phyloP scores from a whole-genome alignment of 1,140 invertebrate genomes.

The Calliphora vicina region DNA sequence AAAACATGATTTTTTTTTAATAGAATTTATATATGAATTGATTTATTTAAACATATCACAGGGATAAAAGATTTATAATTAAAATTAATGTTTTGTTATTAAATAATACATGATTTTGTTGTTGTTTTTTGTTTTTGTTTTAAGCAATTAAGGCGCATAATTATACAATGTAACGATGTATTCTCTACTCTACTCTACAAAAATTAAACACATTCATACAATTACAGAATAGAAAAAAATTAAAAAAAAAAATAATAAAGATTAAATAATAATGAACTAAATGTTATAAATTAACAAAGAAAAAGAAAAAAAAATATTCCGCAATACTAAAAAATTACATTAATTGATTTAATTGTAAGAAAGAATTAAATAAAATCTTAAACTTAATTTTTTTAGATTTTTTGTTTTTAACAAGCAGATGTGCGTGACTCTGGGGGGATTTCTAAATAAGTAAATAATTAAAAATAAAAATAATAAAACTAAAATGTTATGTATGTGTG shows the following conservation, averaged over 20 bases:
- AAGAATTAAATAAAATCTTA: neutral
- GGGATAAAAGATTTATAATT: constrained; percentile 52
- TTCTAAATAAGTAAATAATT: constrained; percentile 18
- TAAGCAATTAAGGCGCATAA: neutral
- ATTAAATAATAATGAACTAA: neutral
- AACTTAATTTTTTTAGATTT: neutral
- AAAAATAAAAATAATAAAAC: constrained; percentile 2
- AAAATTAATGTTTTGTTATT: constrained; percentile 28
- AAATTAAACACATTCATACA: neutral
- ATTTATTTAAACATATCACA: constrained; percentile 61
- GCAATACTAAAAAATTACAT: neutral
- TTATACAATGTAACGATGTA: neutral
- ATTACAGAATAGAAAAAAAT: neutral
- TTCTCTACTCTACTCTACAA: too few species aligned
- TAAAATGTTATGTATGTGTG: constrained; percentile 13
- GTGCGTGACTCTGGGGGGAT: constrained; percentile 16
- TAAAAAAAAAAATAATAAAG: neutral
- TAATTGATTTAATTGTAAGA: neutral
- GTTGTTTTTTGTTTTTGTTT: neutral
- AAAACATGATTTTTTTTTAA: too few species aligned
- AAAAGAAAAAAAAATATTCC: too few species aligned
- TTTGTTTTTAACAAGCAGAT: neutral
- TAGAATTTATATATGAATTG: constrained; percentile 33
- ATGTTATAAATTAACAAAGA: neutral
- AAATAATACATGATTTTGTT: constrained; percentile 11